Evolutionary conservation across 2,888 invertebrate genomes (phyloP).

Genomic region (Dinocampus coccinellae): DNA sequence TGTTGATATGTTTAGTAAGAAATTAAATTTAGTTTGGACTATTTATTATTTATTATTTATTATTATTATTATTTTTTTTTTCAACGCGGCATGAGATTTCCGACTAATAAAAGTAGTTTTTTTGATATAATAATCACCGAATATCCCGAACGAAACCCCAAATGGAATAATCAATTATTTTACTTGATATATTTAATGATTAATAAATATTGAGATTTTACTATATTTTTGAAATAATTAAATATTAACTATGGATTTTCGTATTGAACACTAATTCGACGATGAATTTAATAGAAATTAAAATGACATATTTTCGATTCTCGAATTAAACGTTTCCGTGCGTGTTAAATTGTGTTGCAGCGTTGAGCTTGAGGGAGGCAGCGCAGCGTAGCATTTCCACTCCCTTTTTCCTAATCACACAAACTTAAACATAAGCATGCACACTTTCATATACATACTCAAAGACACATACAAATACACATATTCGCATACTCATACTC

Average conservation of each 20-base stretch:
- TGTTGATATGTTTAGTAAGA: constrained; percentile 9
- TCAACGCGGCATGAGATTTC: constrained; percentile 62
- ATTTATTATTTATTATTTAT: constrained; percentile 12
- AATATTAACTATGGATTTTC: neutral
- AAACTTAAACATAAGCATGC: constrained; percentile 44
- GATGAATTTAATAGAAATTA: constrained; percentile 21
- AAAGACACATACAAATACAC: too few species aligned
- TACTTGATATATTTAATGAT: neutral
- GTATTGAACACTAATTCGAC: neutral
- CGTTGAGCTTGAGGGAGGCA: constrained; percentile 70
- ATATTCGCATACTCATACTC: too few species aligned
- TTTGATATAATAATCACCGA: constrained; percentile 63
- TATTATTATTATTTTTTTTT: constrained; percentile 20
- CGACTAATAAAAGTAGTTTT: constrained; percentile 66
- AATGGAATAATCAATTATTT: neutral
- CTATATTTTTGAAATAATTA: neutral
- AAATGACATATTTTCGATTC: constrained; percentile 35
- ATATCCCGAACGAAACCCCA: constrained; percentile 20
- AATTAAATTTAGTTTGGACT: constrained; percentile 23
- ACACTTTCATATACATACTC: too few species aligned
- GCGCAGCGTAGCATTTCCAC: constrained; percentile 67
- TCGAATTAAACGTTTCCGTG: constrained; percentile 66
- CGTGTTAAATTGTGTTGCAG: constrained; percentile 70
- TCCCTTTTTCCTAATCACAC: constrained; percentile 53
- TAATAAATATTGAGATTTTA: neutral